Evolutionary conservation across 2,888 invertebrate genomes (phyloP).

Genomic region (Hemistola chrysoprasaria): DNA sequence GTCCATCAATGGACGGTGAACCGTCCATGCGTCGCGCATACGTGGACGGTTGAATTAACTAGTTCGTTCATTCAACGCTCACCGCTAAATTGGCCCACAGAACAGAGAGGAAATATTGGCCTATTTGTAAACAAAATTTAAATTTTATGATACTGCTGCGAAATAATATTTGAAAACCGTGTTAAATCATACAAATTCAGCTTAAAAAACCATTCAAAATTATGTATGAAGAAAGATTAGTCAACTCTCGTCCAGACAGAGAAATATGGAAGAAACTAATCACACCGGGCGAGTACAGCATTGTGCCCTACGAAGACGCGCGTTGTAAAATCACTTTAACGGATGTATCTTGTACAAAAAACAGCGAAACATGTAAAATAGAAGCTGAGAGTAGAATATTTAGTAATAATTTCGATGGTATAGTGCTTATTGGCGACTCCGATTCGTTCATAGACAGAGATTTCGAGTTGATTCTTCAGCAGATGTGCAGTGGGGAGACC

Average conservation of each 20-base stretch:
- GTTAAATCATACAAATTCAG: too few relatives aligned
- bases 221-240: constrained; percentile 53
- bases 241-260: constrained; percentile 57
- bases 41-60: too few relatives aligned
- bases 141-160: too few relatives aligned
- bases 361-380: constrained; percentile 48
- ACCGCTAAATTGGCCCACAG: too few relatives aligned
- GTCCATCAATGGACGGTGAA: too few relatives aligned
- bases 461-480: constrained; percentile 76
- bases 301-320: constrained; percentile 71
- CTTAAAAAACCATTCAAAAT: too few relatives aligned
- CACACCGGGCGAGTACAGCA: constrained; percentile 59
- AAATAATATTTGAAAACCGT: too few relatives aligned
- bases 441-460: constrained; percentile 75
- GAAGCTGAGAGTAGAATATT: constrained; percentile 60
- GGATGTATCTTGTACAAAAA: constrained; percentile 53
- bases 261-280: constrained; percentile 63
- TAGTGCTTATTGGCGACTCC: constrained; percentile 73
- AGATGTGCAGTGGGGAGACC: constrained; percentile 76
- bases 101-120: too few relatives aligned
- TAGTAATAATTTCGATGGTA: constrained; percentile 60
- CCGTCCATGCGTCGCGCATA: too few relatives aligned
- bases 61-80: too few relatives aligned
- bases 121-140: too few relatives aligned
- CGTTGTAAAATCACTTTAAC: constrained; percentile 60